phyloP scores from a whole-genome alignment of 2,113 vertebrate genomes.

The Cyphomyrus discorhynchus region DNA sequence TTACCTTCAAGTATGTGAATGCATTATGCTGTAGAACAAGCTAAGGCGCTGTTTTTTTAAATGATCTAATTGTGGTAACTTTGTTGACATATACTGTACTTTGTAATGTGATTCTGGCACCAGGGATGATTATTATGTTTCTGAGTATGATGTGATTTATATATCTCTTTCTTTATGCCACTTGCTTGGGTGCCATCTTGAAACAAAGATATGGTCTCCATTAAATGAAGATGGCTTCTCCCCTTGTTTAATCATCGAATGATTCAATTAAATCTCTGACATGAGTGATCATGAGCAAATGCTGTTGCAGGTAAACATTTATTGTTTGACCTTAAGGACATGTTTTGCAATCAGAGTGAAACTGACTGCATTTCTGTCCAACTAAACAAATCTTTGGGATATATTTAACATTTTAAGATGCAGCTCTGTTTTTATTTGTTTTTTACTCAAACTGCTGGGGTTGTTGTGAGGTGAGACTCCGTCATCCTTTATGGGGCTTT shows the following conservation, averaged over 20 bases:
- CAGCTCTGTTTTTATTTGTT: not conserved
- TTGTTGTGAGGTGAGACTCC: not conserved
- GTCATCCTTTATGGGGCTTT: not conserved
- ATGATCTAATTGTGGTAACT: not conserved
- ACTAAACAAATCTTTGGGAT: not conserved
- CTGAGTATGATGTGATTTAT: not conserved
- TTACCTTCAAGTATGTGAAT: not conserved
- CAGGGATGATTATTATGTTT: not conserved
- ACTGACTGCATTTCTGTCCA: not conserved
- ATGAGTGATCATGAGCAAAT: not conserved
- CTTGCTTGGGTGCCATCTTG: not conserved
- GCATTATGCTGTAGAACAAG: not conserved
- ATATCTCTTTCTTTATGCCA: not conserved
- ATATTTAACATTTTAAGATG: not conserved
- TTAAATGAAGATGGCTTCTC: not conserved
- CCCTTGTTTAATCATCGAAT: not conserved
- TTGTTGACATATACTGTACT: not conserved
- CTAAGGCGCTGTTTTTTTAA: constrained; percentile 10
- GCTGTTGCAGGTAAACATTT: not conserved
- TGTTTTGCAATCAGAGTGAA: not conserved
- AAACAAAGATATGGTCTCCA: not conserved
- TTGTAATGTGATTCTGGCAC: constrained; percentile 1
- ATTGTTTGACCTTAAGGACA: not conserved
- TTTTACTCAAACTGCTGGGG: not conserved
- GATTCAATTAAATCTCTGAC: not conserved